phyloP scores from a whole-genome alignment of 2,797 vertebrate genomes.

The Lepus townsendii region DNA sequence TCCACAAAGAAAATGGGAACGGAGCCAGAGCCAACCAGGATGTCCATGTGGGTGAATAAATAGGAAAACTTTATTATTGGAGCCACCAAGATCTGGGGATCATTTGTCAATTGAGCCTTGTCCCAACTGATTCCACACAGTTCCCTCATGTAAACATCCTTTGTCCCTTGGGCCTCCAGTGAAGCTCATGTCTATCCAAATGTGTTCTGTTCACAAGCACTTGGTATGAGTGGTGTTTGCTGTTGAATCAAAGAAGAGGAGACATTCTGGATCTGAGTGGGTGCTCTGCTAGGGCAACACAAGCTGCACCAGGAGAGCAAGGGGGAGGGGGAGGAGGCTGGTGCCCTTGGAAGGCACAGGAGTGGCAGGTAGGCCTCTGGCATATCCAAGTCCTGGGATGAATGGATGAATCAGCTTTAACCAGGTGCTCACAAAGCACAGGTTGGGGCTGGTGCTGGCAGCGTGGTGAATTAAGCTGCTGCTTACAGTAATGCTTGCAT shows the following conservation, averaged over 20 bases:
- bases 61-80: background rate
- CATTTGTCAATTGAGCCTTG: conserved; percentile 5
- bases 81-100: background rate
- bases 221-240: background rate
- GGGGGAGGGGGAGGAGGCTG: background rate
- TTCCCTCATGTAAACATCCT: background rate
- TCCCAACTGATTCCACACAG: background rate
- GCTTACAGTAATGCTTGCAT: too few species aligned
- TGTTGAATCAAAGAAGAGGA: background rate
- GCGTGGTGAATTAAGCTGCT: too few species aligned
- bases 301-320: background rate
- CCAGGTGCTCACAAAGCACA: background rate
- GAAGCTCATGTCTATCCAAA: background rate
- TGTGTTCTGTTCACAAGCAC: background rate
- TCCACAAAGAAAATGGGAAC: background rate
- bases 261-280: background rate
- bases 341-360: too few species aligned
- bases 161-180: background rate
- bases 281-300: background rate
- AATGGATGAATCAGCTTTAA: background rate
- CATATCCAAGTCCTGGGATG: background rate
- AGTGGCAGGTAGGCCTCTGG: background rate
- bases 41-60: background rate
- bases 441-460: too few species aligned
- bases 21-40: background rate